phyloP scores from a whole-genome alignment of 1,140 invertebrate species.

The Delia radicum region DNA sequence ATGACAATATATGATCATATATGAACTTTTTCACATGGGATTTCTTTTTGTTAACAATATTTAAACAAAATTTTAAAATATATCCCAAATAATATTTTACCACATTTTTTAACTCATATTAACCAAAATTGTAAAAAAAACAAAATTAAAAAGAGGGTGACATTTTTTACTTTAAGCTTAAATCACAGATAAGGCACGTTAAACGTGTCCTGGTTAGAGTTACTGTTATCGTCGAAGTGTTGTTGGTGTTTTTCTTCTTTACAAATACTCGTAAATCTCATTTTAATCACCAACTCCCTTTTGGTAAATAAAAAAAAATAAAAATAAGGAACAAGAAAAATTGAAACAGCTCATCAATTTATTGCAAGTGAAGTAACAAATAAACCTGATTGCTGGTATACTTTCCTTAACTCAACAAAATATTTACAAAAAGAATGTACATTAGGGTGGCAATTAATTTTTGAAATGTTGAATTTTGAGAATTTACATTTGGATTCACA shows the following conservation, averaged over 20 bases:
- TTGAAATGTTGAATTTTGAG: too few species aligned
- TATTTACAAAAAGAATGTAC: too few species aligned
- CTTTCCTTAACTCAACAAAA: too few species aligned
- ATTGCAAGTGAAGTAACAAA: background rate
- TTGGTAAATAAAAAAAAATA: background rate
- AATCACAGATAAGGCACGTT: slow-evolving; percentile 13
- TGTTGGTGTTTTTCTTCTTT: background rate
- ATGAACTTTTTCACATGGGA: too few species aligned
- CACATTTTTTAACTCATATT: background rate
- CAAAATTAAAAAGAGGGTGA: slow-evolving; percentile 15
- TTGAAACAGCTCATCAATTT: slow-evolving; percentile 1
- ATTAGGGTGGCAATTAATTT: too few species aligned
- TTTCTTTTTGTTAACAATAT: too few species aligned
- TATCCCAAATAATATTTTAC: too few species aligned
- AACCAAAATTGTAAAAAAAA: background rate
- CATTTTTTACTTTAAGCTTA: background rate
- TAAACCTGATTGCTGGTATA: slow-evolving; percentile 9
- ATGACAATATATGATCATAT: too few species aligned
- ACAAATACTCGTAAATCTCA: slow-evolving; percentile 13
- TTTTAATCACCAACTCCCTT: slow-evolving; percentile 13
- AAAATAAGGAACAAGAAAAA: background rate
- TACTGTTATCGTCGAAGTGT: background rate
- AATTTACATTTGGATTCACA: too few species aligned
- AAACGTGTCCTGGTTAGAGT: slow-evolving; percentile 2
- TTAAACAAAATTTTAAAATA: too few species aligned